These are phyloP conservation scores for Vidua chalybeata DNA, from an alignment of 2,113 vertebrate genomes.

Conservation along the genomic window DNA sequence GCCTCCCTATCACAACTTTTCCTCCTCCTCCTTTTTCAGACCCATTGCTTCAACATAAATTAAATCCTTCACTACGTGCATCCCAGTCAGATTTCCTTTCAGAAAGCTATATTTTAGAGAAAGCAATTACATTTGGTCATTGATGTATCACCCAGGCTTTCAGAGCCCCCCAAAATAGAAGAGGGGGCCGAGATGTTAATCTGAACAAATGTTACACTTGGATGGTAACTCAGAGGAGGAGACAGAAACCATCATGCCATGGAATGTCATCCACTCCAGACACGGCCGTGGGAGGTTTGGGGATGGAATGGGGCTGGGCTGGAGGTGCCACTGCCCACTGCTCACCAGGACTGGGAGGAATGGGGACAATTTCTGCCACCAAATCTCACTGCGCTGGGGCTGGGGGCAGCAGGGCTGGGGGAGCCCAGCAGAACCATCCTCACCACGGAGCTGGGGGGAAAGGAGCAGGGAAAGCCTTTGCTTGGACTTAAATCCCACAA, in stretches of 20 bases:
- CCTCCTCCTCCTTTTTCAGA: conserved; percentile 45
- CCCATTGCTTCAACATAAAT: conserved; percentile 24
- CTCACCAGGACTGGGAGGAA: no score
- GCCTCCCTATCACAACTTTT: conserved; percentile 18
- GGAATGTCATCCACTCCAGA: not conserved
- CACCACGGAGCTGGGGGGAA: fast-evolving
- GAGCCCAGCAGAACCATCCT: not conserved
- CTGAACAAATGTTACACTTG: not conserved
- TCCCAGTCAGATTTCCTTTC: conserved; percentile 28
- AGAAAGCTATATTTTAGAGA: conserved; percentile 15
- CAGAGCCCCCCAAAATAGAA: not conserved
- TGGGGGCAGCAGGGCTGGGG: no score
- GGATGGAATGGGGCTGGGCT: not conserved
- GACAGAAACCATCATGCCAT: not conserved
- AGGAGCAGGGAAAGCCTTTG: not conserved
- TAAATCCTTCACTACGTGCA: conserved; percentile 30
- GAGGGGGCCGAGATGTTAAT: not conserved
- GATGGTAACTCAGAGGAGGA: not conserved
- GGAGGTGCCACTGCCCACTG: not conserved
- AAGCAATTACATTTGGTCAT: conserved; percentile 35
- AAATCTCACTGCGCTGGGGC: not conserved
- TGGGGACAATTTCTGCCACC: not conserved
- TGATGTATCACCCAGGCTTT: conserved; percentile 24
- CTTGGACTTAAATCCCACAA: not conserved
- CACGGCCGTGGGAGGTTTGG: fast-evolving